Evolutionary conservation across 2,113 vertebrate species (phyloP), one percentile per base, ranked within the genome.

Genomic region (Echinops telfairi): DNA sequence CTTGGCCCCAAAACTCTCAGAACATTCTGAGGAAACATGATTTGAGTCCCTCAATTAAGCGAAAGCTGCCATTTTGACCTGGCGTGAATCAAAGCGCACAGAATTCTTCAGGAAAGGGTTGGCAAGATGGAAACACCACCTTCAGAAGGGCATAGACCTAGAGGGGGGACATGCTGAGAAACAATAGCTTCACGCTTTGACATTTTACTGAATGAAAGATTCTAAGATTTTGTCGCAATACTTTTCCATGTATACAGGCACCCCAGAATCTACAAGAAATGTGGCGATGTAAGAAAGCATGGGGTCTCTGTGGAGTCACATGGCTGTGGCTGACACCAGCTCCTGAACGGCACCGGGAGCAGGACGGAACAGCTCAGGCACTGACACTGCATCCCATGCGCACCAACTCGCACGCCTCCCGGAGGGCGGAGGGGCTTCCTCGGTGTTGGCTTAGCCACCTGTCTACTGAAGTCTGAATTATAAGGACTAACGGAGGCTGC

Each of bases 391-490:
- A 19, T 20, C 75, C 12, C 71, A 19, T n/a, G 20, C 23, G 60
- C 6, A 36, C 31, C 78, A 77, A 77, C 20, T 33, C 6, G 15
- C 33, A 27, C 31, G 40, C 38, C 2, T 29, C 43, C 66, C 86
- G n/a, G 31, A 20, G 17, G 43, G 20, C 7, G 0, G 60, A 80
- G 71, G 0, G 2, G 3, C 1, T 33, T 92, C 82, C 40, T 90
- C 76, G 1, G 2, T 57, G 47, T 73, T 77, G 62, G 33, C 9
- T 6, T 0, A 0, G 62, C n/a, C 76, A 78, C 38, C 33, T 94
- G 62, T 87, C 91, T 83, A 76, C 57, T 93, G 57, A 84, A 79
- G 83, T 57, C 22, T 31, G 29, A 89, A 73, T 95, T 76, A 75
- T 89, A 80, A 95, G 71, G 31, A 47, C 53, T 29, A 9, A 83